Evolutionary conservation across 2,888 invertebrate species (phyloP), one percentile per base, ranked within the genome.

Genomic region (Hesperia comma): DNA sequence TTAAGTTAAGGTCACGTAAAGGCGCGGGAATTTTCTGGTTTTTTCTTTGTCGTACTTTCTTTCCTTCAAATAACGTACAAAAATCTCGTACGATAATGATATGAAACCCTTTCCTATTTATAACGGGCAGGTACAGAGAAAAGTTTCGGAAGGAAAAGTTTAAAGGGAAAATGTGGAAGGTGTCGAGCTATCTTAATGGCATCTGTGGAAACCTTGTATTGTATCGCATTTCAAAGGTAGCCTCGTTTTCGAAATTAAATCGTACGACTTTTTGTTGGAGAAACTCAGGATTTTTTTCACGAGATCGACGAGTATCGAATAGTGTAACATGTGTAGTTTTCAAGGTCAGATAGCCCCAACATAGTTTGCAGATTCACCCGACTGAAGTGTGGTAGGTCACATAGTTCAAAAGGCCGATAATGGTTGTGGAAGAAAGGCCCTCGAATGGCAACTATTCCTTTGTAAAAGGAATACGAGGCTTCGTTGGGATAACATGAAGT

Each of bases 251-350:
- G 26, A 53, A 26, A 61, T 61, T 61, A 41, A 55, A 55, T 46
- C 10, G 55, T 62, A 62, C n/a, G 37, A 56, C 51, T 57, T 51
- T 61, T 33, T 19, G 62, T 68, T 43, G 26, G 73, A 79, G 32
- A 54, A 49, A 49, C 10, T 49, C 17, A 21, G 49, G 12, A 49
- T 19, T 19, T 10, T 19, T 49, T 49, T 19, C 49, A 19, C 19
- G 0, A 12, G 19, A 19, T 19, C 19, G 6, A 17, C 12, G 43
- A 46, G 43, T 46, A 46, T 46, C 17, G 15, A 46, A 15, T 37
- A 37, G 37, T 17, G 15, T 46, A 17, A 6, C 12, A 6, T 8
- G 19, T 6, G 37, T 3, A 12, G 10, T 49, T 46, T 8, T 46
- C 46, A 46, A 46, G 46, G 46, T 46, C 46, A 46, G 46, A 14